Evolutionary conservation across 2,797 vertebrate species (phyloP).

Genomic region (Phoxinus dragarum): DNA sequence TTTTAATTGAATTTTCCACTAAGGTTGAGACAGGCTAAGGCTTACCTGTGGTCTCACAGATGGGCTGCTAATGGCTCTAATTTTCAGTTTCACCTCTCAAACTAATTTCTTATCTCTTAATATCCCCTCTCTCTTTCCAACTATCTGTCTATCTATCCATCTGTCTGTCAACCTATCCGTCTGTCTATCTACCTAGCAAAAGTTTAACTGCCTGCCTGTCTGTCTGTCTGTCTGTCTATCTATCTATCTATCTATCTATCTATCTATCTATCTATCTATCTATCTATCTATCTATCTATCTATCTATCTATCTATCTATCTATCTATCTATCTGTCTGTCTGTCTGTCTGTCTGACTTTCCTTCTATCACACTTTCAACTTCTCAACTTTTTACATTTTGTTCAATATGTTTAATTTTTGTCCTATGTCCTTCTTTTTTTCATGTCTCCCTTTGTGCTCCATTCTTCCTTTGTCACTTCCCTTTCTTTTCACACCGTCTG

Average conservation of each 20-base stretch:
- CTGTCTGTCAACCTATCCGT: background rate
- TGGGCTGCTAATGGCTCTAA: slow-evolving; percentile 30
- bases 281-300: background rate
- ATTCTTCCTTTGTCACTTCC: slow-evolving; percentile 5
- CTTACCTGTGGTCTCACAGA: slow-evolving; percentile 52
- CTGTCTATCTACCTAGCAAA: background rate
- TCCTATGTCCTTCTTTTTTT: background rate
- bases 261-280: background rate
- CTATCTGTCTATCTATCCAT: background rate
- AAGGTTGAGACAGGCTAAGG: slow-evolving; percentile 32
- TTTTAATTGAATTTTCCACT: slow-evolving; percentile 46
- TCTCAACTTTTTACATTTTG: background rate
- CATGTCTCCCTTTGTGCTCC: background rate
- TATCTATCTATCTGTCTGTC: background rate
- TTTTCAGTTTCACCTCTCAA: background rate
- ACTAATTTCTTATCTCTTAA: background rate
- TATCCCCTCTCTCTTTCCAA: background rate
- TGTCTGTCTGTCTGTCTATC: background rate
- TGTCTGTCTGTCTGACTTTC: background rate
- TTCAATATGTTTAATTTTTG: background rate
- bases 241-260: background rate
- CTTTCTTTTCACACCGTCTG: background rate
- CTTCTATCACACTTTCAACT: background rate
- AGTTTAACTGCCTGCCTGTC: background rate
- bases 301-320: background rate